These are phyloP conservation scores for Pedionomus torquatus DNA, from an alignment of 2,113 vertebrate species.

Conservation along the genomic window DNA sequence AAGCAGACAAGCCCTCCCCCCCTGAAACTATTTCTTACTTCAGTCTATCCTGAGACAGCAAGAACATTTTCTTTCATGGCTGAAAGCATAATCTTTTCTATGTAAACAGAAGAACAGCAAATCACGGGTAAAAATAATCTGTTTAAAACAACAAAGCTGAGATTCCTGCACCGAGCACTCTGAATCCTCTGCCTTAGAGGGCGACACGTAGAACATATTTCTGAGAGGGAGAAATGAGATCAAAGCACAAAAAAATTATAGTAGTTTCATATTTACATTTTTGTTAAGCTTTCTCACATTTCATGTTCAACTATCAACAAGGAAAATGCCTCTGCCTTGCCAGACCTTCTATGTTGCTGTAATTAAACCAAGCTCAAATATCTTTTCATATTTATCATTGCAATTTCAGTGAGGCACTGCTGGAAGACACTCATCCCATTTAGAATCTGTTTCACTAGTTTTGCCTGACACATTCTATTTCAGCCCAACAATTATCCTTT, in stretches of 20 bases:
- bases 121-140: neutral
- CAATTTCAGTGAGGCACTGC: neutral
- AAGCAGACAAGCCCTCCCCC: neutral
- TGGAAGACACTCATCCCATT: neutral
- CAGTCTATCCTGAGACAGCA: neutral
- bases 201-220: neutral
- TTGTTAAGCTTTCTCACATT: constrained; percentile 14
- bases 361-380: constrained; percentile 21
- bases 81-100: neutral
- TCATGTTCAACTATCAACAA: neutral
- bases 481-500: neutral
- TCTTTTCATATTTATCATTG: constrained; percentile 4
- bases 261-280: neutral
- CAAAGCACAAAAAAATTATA: neutral
- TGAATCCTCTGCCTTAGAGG: neutral
- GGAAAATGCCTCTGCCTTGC: neutral
- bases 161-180: neutral
- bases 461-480: neutral
- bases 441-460: neutral
- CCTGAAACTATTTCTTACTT: neutral
- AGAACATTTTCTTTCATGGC: neutral
- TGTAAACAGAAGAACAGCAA: neutral
- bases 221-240: neutral
- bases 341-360: neutral
- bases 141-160: neutral